A percentile compares a stretch with the other conserved stretches of the same genome.
These are phyloP conservation scores for Tamias sibiricus DNA, from an alignment of 2,113 vertebrate genomes.

Conservation along the genomic window DNA sequence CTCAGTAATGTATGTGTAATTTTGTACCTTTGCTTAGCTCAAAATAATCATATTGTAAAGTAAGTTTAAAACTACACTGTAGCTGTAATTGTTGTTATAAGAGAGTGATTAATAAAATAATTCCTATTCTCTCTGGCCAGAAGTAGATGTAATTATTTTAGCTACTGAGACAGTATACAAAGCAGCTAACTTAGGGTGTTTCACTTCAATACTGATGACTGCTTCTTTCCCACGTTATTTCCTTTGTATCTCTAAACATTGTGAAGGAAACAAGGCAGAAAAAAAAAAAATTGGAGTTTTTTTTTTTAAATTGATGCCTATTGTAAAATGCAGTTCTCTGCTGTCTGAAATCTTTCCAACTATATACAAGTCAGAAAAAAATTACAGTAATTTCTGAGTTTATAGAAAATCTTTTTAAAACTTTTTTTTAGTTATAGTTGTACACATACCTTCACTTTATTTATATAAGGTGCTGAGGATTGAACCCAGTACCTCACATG, in stretches of 20 bases:
- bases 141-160: slow-evolving; percentile 26
- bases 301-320: not conserved
- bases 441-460: too few species aligned
- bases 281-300: slow-evolving; percentile 5
- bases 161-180: not conserved
- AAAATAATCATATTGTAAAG: slow-evolving; percentile 44
- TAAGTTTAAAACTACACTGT: slow-evolving; percentile 22
- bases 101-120: not conserved
- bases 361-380: not conserved
- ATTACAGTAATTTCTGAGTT: not conserved
- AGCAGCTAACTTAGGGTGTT: not conserved
- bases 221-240: not conserved
- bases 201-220: not conserved
- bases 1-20: slow-evolving; percentile 6
- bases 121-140: not conserved
- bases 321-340: not conserved
- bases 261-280: slow-evolving; percentile 9
- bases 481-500: too few species aligned
- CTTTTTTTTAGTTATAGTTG: not conserved
- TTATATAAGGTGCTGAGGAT: too few species aligned
- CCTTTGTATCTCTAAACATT: not conserved
- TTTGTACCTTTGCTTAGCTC: slow-evolving; percentile 2
- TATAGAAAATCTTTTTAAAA: not conserved
- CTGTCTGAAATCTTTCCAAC: not conserved
- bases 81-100: not conserved